Conservation (phyloP, 2,797 vertebrate genomes). For the Rhincodon typus region DNA sequence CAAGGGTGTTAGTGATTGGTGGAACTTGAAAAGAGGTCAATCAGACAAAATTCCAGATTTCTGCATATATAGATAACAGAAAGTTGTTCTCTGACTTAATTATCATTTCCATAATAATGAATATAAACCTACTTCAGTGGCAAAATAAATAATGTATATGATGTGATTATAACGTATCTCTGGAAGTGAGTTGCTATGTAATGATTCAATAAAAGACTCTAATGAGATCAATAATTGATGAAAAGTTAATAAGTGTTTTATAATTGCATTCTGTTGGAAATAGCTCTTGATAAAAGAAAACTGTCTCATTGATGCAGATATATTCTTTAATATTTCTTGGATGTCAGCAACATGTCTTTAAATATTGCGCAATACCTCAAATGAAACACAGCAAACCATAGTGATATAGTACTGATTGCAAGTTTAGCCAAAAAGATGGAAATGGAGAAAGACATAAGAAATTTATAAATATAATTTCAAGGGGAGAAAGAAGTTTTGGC, state of each 20-base stretch:
- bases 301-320: neutral
- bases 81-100: neutral
- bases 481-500: neutral
- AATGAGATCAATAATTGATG: neutral
- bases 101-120: neutral
- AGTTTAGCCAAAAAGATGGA: neutral
- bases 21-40: neutral
- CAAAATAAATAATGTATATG: neutral
- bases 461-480: neutral
- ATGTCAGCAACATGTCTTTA: neutral
- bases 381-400: neutral
- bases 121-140: neutral
- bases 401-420: neutral
- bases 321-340: neutral
- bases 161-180: neutral
- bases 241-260: neutral
- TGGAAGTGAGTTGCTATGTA: neutral
- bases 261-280: neutral
- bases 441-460: neutral
- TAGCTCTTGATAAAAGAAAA: neutral
- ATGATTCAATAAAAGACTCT: neutral
- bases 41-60: neutral
- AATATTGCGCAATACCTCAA: neutral
- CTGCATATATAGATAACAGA: neutral
- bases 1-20: neutral